Evolutionary conservation across 1,140 invertebrate genomes (phyloP).

Genomic region (Bombus waltoni): DNA sequence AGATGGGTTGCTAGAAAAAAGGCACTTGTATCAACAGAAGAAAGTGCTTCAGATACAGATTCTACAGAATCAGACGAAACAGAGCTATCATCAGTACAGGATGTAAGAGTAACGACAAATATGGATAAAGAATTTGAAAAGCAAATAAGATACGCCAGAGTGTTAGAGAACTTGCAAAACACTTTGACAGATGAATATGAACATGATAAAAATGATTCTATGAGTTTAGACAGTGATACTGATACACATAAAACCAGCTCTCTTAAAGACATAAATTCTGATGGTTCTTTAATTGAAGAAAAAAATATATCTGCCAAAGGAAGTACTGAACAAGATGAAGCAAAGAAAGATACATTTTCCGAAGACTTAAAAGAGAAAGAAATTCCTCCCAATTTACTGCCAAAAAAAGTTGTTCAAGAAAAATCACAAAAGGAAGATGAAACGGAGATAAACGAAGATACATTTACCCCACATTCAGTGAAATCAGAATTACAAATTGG

Average conservation of each 20-base stretch:
- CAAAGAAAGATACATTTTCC: neutral
- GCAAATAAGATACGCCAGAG: slow-evolving; percentile 65
- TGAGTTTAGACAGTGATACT: slow-evolving; percentile 54
- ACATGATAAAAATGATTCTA: slow-evolving; percentile 35
- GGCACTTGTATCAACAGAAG: slow-evolving; percentile 76
- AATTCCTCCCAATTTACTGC: slow-evolving; percentile 28
- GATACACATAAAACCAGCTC: slow-evolving; percentile 47
- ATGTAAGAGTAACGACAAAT: slow-evolving; percentile 76
- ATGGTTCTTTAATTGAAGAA: neutral
- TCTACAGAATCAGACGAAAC: slow-evolving; percentile 71
- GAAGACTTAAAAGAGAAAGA: slow-evolving; percentile 46
- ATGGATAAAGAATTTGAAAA: slow-evolving; percentile 73
- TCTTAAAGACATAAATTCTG: slow-evolving; percentile 22
- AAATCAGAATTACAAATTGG: slow-evolving; percentile 75
- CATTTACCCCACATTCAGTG: slow-evolving; percentile 43
- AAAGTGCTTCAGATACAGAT: slow-evolving; percentile 77
- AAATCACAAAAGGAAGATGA: neutral
- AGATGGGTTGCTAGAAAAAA: slow-evolving; percentile 80
- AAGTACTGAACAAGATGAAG: neutral
- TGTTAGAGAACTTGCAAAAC: slow-evolving; percentile 71
- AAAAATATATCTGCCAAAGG: slow-evolving; percentile 5
- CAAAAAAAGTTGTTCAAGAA: neutral
- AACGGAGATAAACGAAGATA: neutral
- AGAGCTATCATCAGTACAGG: slow-evolving; percentile 79
- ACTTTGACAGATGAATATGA: slow-evolving; percentile 66